A percentile compares a stretch with the other conserved stretches of the same genome.
Evolutionary conservation across 2,888 invertebrate genomes (phyloP).

Genomic region (Cetonia aurata): DNA sequence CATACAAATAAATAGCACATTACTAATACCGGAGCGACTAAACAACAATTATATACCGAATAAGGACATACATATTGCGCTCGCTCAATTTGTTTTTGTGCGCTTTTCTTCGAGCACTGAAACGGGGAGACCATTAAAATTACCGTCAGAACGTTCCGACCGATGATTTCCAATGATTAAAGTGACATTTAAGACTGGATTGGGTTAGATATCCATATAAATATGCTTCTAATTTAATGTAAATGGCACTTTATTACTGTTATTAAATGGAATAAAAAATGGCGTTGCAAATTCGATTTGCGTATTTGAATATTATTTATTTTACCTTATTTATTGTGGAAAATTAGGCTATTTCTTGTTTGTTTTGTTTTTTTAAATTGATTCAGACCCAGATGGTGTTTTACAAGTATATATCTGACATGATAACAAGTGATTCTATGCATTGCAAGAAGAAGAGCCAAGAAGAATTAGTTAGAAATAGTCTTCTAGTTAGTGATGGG

Average conservation of each 20-base stretch:
- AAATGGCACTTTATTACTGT: neutral
- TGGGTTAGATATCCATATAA: slow-evolving; percentile 32
- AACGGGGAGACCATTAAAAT: slow-evolving; percentile 17
- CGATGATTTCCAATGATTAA: slow-evolving; percentile 18
- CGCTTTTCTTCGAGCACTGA: neutral
- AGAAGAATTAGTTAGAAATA: too few species aligned
- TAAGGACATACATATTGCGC: slow-evolving; percentile 28
- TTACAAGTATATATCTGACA: too few species aligned
- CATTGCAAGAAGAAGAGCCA: too few species aligned
- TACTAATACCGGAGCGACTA: slow-evolving; percentile 12
- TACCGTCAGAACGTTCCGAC: slow-evolving; percentile 19
- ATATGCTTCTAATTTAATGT: neutral
- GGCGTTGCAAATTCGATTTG: too few species aligned
- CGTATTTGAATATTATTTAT: too few species aligned
- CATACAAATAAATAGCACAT: slow-evolving; percentile 7
- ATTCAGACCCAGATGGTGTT: too few species aligned
- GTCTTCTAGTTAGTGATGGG: too few species aligned
- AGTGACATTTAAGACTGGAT: slow-evolving; percentile 27
- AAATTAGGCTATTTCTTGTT: too few species aligned
- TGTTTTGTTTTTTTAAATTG: too few species aligned
- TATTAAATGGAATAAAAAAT: too few species aligned
- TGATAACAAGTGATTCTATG: too few species aligned
- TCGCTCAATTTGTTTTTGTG: slow-evolving; percentile 17
- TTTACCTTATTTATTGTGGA: too few species aligned
- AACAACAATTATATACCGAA: slow-evolving; percentile 38